These are phyloP conservation scores for Capitulum mitella DNA, from an alignment of 2,888 invertebrate species.

Conservation along the genomic window DNA sequence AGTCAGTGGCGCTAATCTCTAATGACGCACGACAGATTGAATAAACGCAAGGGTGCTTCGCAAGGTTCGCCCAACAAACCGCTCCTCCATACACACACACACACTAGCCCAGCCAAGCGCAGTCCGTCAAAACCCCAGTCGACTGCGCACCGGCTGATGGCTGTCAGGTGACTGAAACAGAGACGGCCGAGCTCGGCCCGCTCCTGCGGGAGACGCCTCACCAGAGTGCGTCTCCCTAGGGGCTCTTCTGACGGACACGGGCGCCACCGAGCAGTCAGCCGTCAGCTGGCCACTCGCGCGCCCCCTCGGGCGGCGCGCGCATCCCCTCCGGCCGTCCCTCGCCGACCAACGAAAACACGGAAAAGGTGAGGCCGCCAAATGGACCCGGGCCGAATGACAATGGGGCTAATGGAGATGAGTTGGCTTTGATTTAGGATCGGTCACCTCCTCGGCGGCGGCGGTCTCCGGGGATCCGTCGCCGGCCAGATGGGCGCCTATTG, in stretches of 20 bases:
- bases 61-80: too few species aligned
- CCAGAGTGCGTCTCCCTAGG: neutral
- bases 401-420: slow-evolving; percentile 4
- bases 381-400: slow-evolving; percentile 4
- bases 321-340: neutral
- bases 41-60: too few species aligned
- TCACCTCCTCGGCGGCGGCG: neutral
- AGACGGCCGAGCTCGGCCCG: too few species aligned
- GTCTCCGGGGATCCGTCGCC: neutral
- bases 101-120: too few species aligned
- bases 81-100: too few species aligned
- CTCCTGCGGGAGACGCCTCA: too few species aligned
- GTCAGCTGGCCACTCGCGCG: neutral
- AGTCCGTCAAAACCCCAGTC: too few species aligned
- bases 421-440: slow-evolving; percentile 17
- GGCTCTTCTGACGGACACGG: neutral
- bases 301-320: too few species aligned
- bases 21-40: too few species aligned
- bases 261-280: neutral
- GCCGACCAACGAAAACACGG: neutral
- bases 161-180: too few species aligned
- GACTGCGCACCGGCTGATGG: too few species aligned
- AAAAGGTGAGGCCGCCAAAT: slow-evolving; percentile 11
- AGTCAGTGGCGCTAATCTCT: too few species aligned
- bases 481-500: neutral